Base-by-base conservation (phyloP, 2,797 vertebrate species). In the Semaprochilodus insignis region DNA sequence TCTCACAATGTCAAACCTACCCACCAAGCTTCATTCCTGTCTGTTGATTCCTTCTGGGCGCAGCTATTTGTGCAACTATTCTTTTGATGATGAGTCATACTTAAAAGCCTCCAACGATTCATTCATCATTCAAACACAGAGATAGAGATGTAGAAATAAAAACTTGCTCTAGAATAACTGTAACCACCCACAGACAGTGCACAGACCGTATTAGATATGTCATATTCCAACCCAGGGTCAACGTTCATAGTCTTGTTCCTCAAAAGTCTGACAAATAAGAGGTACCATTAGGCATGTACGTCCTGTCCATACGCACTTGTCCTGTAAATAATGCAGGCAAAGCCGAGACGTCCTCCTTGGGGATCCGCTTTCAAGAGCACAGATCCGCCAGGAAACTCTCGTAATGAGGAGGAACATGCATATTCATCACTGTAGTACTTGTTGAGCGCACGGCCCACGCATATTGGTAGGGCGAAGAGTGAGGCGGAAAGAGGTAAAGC, bases 381-480 rank as follows among this genome's bases (percentile, higher is more conserved):
- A 27, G 70, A 75, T 78, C 62, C 19, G n/a, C 27, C n/a, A 78
- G 70, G 80, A 83, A 81, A 62, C 77, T 54, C 55, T 62, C 13
- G 1, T 72, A 72, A 77, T 59, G 73, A 73, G 76, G 51, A 21
- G 74, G 11, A 63, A 17, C 75, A 66, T 74, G 80, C 80, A 87
- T 82, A 82, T 84, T 74, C 74, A 70, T 77, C 67, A 13, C 10
- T 14, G 76, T 55, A 76, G 77, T 77, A 83, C 76, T 57, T 63
- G 76, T 54, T 82, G 81, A 81, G 79, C 63, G 17, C 36, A n/a
- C 23, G 57, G 40, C 79, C 81, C 80, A 78, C 80, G 19, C 60
- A 51, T 21, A 16, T 8, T 0, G 75, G 66, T 74, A 73, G n/a
- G 67, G 31, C 21, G 23, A 40, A 62, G n/a, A 57, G 75, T 51